phyloP scores from a whole-genome alignment of 2,797 vertebrate species.

The Schizopygopsis pylzovi region DNA sequence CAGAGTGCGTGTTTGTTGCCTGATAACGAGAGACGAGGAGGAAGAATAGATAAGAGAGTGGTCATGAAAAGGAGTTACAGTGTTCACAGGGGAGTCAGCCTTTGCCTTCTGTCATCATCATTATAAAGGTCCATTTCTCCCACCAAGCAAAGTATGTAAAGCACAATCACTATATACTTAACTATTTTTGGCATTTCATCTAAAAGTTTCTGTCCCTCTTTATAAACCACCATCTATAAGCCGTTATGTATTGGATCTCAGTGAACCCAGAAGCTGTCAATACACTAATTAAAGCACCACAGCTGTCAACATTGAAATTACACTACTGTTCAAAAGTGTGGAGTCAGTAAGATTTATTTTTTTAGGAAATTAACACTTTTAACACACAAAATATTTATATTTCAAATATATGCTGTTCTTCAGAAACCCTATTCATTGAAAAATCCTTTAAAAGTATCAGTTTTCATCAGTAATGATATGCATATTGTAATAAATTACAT shows the following conservation, averaged over 20 bases:
- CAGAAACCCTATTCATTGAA: neutral
- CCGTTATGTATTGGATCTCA: neutral
- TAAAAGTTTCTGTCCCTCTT: neutral
- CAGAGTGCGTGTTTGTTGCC: neutral
- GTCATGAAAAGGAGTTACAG: slow-evolving; percentile 29
- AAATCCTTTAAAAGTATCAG: neutral
- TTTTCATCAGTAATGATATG: too few relatives aligned
- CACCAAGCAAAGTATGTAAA: neutral
- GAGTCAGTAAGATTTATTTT: neutral
- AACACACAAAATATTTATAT: neutral
- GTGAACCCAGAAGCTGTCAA: neutral
- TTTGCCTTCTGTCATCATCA: neutral
- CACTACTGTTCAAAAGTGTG: neutral
- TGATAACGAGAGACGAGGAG: slow-evolving; percentile 26
- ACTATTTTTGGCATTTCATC: neutral
- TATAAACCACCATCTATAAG: neutral
- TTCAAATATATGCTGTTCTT: neutral
- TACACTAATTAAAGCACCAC: neutral
- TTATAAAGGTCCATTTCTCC: slow-evolving; percentile 5
- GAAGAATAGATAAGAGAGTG: slow-evolving; percentile 34
- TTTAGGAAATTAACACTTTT: neutral
- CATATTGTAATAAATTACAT: too few relatives aligned
- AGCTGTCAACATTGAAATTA: neutral
- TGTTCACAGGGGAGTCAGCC: slow-evolving; percentile 12
- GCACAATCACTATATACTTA: neutral